Percentiles rank a stretch among this genome's conserved stretches.
Conservation (phyloP, 1,140 invertebrate species). For the Nomia melanderi region DNA sequence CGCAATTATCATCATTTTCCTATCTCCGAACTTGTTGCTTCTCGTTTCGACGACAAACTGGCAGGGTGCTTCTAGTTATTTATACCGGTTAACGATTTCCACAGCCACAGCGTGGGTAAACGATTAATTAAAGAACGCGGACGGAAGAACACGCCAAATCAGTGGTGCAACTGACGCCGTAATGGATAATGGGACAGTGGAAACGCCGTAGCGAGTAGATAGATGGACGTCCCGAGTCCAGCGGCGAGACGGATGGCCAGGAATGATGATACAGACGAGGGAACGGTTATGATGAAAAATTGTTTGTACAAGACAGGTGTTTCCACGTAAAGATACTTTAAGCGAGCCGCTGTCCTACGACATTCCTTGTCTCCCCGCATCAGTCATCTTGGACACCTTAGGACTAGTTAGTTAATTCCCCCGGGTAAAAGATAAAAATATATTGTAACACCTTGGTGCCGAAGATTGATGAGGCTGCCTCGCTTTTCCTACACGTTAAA, state of each 20-base stretch:
- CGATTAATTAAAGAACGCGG: not conserved
- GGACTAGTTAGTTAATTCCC: conserved; percentile 16
- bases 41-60: not conserved
- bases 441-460: conserved; percentile 6
- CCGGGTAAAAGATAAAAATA: conserved; percentile 24
- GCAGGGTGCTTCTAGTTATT: not conserved
- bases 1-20: not conserved
- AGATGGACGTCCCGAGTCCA: conserved; percentile 23
- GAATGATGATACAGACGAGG: conserved; percentile 41
- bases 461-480: not conserved
- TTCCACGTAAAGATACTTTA: conserved; percentile 47
- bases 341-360: conserved; percentile 40
- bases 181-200: conserved; percentile 22
- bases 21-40: not conserved
- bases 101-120: not conserved
- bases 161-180: conserved; percentile 2
- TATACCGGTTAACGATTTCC: not conserved
- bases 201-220: conserved; percentile 4
- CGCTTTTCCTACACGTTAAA: not conserved
- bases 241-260: conserved; percentile 16
- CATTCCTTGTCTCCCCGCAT: conserved; percentile 49
- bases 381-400: conserved; percentile 59
- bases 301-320: conserved; percentile 68
- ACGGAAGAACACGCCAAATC: not conserved
- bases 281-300: conserved; percentile 66